Evolutionary conservation across 2,797 vertebrate genomes (phyloP), one percentile per base, ranked within the genome.

Genomic region (Notolepis coatsorum): DNA sequence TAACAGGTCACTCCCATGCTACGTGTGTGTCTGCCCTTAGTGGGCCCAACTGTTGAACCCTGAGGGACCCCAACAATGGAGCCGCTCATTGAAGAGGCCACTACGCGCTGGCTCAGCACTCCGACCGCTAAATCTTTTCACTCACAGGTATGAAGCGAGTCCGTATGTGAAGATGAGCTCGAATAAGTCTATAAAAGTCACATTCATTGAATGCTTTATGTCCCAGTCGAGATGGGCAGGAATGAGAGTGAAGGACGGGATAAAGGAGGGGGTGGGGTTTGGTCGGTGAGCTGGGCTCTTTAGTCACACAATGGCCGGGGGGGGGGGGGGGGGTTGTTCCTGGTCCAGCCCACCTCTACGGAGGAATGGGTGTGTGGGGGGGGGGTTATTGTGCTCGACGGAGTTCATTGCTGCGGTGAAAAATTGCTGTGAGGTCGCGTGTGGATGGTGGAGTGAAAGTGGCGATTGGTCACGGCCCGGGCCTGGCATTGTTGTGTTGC

Each of bases 151-250:
- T 86, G 82, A 85, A 73, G 75, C 77, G 71, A 84, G 85, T 85
- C 84, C 91, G 85, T 89, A 90, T 88, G 86, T 80, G 90, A 89
- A 92, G 89, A 92, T 92, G 90, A 92, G 95, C 95, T 96, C 89
- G 90, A 96, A 95, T 92, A 95, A 97, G 96, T 98, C 96, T 96
- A 97, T 98, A 97, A 98, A 98, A 97, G 96, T 98, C 96, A 96
- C 88, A 92, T 93, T 93, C 91, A 96, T 96, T 96, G 93, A 96
- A 92, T 93, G 91, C 94, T 94, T 95, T 96, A 94, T 95, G 95
- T 95, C 93, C 92, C 93, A 94, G 94, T 94, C 93, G 93, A 95
- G 93, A 86, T 91, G 81, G 89, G 87, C 84, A 90, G 92, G 91
- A 91, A 84, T 93, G 92, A 94, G 94, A 91, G 92, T 88, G 86